Evolutionary conservation across 2,797 vertebrate species (phyloP).

Genomic region (Megalops cyprinoides): DNA sequence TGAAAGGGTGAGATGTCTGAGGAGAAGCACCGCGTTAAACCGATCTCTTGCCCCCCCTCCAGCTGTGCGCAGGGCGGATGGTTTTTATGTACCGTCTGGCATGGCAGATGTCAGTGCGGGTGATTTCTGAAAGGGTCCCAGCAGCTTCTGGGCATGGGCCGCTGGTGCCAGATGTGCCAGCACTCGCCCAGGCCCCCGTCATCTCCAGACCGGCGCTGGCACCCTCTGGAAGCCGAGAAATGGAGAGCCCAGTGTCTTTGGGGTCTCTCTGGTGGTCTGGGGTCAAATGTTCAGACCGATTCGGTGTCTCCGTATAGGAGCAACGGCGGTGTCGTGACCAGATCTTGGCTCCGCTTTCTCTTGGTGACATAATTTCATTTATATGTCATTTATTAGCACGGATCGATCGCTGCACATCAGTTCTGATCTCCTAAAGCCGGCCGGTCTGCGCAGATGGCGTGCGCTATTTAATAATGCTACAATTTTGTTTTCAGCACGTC

Average conservation of each 20-base stretch:
- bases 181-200: background rate
- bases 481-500: background rate
- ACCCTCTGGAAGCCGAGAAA: background rate
- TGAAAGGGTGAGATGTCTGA: background rate
- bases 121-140: background rate
- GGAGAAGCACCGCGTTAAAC: background rate
- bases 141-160: conserved; percentile 1
- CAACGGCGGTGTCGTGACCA: background rate
- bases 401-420: background rate
- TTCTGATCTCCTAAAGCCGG: too few relatives aligned
- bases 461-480: too few relatives aligned
- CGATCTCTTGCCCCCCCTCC: background rate
- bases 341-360: background rate
- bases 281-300: background rate
- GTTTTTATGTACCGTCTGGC: background rate
- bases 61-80: background rate
- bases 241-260: background rate
- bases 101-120: conserved; percentile 30
- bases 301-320: too few relatives aligned
- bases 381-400: background rate
- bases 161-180: conserved; percentile 14
- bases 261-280: background rate
- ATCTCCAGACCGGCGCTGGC: background rate
- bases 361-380: too few relatives aligned
- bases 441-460: background rate